Conservation (phyloP, 1,140 invertebrate genomes). For the Lepidurus arcticus region DNA sequence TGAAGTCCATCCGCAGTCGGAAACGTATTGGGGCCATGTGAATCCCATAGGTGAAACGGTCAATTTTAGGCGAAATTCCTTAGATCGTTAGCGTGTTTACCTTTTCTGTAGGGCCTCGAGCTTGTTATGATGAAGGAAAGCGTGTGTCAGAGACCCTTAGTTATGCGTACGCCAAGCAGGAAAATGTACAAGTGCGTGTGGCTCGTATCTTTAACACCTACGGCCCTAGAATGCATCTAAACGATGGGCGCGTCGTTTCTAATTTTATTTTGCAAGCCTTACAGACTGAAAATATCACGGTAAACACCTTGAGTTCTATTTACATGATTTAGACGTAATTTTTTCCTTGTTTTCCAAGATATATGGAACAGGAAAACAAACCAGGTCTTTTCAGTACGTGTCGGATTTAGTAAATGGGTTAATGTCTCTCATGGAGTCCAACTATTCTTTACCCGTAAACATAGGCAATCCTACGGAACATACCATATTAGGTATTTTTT, state of each 20-base stretch:
- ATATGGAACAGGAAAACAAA: slow-evolving; percentile 94
- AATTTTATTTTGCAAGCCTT: slow-evolving; percentile 98
- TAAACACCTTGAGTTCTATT: slow-evolving; percentile 46
- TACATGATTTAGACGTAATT: slow-evolving; percentile 24
- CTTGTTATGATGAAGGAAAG: slow-evolving; percentile 99
- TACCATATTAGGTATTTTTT: slow-evolving; percentile 73
- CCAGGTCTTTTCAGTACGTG: slow-evolving; percentile 97
- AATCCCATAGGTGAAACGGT: slow-evolving; percentile 84
- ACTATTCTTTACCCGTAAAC: slow-evolving; percentile 90
- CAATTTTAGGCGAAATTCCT: background rate
- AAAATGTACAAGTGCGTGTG: slow-evolving; percentile 88
- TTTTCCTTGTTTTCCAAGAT: slow-evolving; percentile 54
- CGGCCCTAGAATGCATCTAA: slow-evolving; percentile 99
- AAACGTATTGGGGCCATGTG: slow-evolving; percentile 97
- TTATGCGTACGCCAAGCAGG: slow-evolving; percentile 95
- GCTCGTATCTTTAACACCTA: slow-evolving; percentile 99
- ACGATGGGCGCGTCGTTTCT: slow-evolving; percentile 96
- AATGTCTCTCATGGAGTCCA: slow-evolving; percentile 86
- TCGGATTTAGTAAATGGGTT: slow-evolving; percentile 94
- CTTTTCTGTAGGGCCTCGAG: slow-evolving; percentile 53
- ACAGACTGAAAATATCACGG: slow-evolving; percentile 89
- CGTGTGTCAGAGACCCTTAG: slow-evolving; percentile 92
- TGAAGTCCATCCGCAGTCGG: slow-evolving; percentile 89
- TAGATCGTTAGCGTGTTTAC: slow-evolving; percentile 14
- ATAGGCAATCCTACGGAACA: slow-evolving; percentile 97